Percentiles rank a stretch among this genome's conserved stretches.
phyloP scores from a whole-genome alignment of 2,888 invertebrate genomes.

The Amiota communis region DNA sequence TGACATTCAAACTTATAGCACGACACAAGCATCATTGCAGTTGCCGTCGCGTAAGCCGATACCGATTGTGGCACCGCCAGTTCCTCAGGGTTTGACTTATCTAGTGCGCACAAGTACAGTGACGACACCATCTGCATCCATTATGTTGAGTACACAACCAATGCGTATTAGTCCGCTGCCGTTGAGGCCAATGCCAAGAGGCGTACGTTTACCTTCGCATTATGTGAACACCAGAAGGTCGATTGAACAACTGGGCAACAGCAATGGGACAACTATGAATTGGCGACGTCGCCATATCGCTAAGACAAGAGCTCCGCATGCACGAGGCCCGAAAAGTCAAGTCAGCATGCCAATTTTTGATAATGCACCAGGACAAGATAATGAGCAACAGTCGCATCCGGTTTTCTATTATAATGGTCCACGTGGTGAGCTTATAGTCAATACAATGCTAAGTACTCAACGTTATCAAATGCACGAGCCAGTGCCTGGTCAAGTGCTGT shows the following conservation, averaged over 20 bases:
- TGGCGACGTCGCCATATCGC: conserved; percentile 1
- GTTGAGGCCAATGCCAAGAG: conserved; percentile 37
- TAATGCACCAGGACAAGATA: conserved; percentile 53
- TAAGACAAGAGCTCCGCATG: background rate
- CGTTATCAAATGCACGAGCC: conserved; percentile 71
- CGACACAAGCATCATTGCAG: conserved; percentile 27
- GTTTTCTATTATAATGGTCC: conserved; percentile 66
- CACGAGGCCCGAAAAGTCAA: conserved; percentile 27
- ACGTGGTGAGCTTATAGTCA: conserved; percentile 65
- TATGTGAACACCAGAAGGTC: conserved; percentile 43
- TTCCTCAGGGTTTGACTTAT: background rate
- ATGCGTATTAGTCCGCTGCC: background rate
- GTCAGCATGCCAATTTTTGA: conserved; percentile 59
- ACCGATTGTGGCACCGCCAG: background rate
- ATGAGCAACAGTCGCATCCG: conserved; percentile 42
- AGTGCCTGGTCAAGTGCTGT: conserved; percentile 69
- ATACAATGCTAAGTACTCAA: conserved; percentile 65
- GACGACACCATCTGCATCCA: background rate
- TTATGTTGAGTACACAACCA: background rate
- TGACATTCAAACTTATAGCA: conserved; percentile 38
- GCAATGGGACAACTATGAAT: background rate
- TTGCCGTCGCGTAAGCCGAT: conserved; percentile 27
- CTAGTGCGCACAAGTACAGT: background rate
- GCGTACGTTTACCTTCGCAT: conserved; percentile 53
- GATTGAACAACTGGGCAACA: background rate